A percentile compares a stretch with the other conserved stretches of the same genome.
phyloP scores from a whole-genome alignment of 2,797 vertebrate species.

The Peromyscus attwateri region DNA sequence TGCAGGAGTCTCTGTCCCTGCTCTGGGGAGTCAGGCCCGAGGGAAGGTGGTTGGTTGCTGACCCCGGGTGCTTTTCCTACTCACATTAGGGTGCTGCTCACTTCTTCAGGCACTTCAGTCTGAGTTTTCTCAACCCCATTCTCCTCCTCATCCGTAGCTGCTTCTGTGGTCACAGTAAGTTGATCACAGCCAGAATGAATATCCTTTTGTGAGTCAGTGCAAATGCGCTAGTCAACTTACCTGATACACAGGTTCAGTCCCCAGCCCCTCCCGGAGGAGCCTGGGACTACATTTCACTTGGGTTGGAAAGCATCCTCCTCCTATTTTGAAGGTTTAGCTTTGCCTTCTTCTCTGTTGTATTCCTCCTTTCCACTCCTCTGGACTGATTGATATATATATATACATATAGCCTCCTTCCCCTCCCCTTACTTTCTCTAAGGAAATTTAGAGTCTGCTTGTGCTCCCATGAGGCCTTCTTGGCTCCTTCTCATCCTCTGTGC shows the following conservation, averaged over 20 bases:
- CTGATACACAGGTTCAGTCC: neutral
- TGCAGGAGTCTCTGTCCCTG: neutral
- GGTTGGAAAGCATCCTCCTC: neutral
- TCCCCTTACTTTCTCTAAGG: neutral
- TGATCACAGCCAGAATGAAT: neutral
- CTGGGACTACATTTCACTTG: neutral
- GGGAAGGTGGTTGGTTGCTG: neutral
- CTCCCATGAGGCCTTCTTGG: neutral
- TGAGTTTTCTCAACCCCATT: neutral
- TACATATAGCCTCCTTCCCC: neutral
- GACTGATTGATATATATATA: neutral
- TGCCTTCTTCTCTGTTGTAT: neutral
- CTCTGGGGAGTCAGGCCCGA: neutral
- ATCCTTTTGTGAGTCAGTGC: neutral
- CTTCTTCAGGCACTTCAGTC: neutral
- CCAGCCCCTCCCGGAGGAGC: neutral
- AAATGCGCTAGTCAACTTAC: neutral
- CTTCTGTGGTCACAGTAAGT: neutral
- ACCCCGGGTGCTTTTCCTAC: neutral
- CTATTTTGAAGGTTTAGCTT: neutral
- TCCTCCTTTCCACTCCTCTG: neutral
- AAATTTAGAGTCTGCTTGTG: neutral
- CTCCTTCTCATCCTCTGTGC: neutral
- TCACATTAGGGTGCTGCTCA: fast-evolving
- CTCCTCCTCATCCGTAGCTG: neutral